Evolutionary conservation across 2,888 invertebrate species (phyloP).

Genomic region (Embidobia sp.): DNA sequence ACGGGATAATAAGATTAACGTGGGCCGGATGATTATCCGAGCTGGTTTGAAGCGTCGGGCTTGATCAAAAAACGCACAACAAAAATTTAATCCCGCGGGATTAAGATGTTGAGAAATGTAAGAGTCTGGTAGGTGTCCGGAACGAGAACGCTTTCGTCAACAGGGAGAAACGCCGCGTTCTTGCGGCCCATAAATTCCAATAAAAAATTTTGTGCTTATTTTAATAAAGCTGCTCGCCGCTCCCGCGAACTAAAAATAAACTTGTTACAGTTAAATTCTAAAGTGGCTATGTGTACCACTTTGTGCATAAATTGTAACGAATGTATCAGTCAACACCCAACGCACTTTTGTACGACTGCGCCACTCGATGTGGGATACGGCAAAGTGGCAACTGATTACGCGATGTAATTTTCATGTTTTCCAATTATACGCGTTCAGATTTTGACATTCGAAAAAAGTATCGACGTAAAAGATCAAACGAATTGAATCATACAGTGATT

Average conservation of each 20-base stretch:
- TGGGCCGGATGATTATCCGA: too few species aligned
- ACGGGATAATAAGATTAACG: too few species aligned
- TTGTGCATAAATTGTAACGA: slow-evolving; percentile 34
- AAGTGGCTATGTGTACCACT: slow-evolving; percentile 32
- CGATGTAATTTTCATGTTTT: slow-evolving; percentile 11
- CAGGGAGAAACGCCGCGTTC: slow-evolving; percentile 6
- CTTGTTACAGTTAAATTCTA: slow-evolving; percentile 34
- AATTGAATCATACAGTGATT: too few species aligned
- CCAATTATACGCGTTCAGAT: background rate
- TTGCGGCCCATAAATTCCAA: slow-evolving; percentile 25
- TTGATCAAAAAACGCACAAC: background rate
- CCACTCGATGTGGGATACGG: slow-evolving; percentile 6
- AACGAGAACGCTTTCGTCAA: slow-evolving; percentile 5
- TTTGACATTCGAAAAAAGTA: too few species aligned
- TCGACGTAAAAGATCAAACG: too few species aligned
- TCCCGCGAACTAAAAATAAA: slow-evolving; percentile 16
- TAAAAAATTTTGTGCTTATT: slow-evolving; percentile 28
- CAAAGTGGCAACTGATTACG: slow-evolving; percentile 15
- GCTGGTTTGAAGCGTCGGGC: too few species aligned
- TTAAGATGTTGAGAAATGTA: slow-evolving; percentile 22
- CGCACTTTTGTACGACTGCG: background rate
- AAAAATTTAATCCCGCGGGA: slow-evolving; percentile 30
- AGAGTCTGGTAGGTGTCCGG: too few species aligned
- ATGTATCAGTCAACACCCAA: slow-evolving; percentile 30
- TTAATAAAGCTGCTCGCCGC: slow-evolving; percentile 31